These are phyloP conservation scores for Campaea margaritaria DNA, from an alignment of 2,888 invertebrate genomes.

Conservation along the genomic window DNA sequence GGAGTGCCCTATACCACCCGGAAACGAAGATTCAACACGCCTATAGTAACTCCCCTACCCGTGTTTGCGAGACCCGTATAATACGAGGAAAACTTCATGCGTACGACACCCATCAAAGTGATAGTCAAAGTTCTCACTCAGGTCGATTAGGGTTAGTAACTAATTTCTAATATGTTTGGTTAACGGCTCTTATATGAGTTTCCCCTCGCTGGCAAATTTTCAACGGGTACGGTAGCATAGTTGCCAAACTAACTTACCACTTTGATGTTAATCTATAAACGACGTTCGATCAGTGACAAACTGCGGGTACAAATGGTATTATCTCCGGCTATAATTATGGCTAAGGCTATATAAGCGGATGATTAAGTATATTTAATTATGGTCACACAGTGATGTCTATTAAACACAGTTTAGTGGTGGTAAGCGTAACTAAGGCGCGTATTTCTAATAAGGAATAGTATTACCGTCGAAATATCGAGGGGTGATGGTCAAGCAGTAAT, in stretches of 20 bases:
- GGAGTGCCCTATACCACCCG: neutral
- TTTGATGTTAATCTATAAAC: conserved; percentile 67
- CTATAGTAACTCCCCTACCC: conserved; percentile 32
- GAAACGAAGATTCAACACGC: conserved; percentile 41
- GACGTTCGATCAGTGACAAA: conserved; percentile 38
- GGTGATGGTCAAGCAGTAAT: no score
- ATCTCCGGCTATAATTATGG: conserved; percentile 22
- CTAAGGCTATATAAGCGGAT: no score
- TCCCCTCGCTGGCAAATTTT: conserved; percentile 64
- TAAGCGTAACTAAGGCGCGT: no score
- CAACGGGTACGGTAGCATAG: conserved; percentile 58
- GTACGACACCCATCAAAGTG: conserved; percentile 63
- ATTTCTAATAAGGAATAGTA: no score
- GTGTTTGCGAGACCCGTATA: conserved; percentile 18
- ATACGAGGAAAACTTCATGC: conserved; percentile 43
- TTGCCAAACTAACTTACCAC: conserved; percentile 68
- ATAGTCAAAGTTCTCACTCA: conserved; percentile 67
- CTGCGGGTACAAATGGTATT: conserved; percentile 36
- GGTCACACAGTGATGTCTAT: no score
- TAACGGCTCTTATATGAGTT: conserved; percentile 77
- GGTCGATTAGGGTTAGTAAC: conserved; percentile 76
- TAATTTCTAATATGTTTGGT: conserved; percentile 80
- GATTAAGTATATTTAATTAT: no score
- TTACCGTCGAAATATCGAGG: no score
- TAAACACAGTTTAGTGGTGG: no score